Percentiles rank a stretch among this genome's conserved stretches.
Evolutionary conservation across 2,888 invertebrate species (phyloP).

Genomic region (Herminia tarsipennalis): DNA sequence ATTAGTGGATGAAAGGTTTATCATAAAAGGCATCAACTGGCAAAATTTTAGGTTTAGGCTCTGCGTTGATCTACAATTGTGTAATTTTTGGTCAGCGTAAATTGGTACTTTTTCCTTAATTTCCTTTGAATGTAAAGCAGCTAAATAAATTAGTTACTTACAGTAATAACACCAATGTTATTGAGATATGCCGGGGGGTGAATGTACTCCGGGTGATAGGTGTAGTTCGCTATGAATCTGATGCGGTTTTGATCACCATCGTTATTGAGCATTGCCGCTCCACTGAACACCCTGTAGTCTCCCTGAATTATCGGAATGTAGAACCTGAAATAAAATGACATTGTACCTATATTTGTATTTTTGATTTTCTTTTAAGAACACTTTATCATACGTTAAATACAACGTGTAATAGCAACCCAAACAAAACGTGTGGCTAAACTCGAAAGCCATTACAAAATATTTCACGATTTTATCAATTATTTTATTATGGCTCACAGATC

Average conservation of each 20-base stretch:
- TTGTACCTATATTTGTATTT: too few relatives aligned
- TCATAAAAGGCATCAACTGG: too few relatives aligned
- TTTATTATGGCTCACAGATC: too few relatives aligned
- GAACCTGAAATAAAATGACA: constrained; percentile 29
- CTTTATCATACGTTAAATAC: neutral
- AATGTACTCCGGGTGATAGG: constrained; percentile 39
- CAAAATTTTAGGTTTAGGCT: too few relatives aligned
- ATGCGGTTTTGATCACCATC: constrained; percentile 29
- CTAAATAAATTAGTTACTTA: constrained; percentile 32
- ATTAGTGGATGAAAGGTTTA: too few relatives aligned
- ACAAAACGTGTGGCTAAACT: too few relatives aligned
- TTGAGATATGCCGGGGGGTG: constrained; percentile 29
- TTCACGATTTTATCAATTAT: neutral
- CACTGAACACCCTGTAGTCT: constrained; percentile 46
- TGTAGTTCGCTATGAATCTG: constrained; percentile 39
- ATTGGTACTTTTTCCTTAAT: too few relatives aligned
- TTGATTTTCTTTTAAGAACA: too few relatives aligned
- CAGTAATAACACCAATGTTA: constrained; percentile 51
- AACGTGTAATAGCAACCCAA: neutral
- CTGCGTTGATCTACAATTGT: too few relatives aligned
- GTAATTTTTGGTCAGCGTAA: too few relatives aligned
- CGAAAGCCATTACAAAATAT: too few relatives aligned
- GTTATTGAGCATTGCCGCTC: constrained; percentile 31
- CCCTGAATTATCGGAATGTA: constrained; percentile 6
- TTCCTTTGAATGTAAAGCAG: neutral